phyloP scores from a whole-genome alignment of 2,888 invertebrate species.

The Apodemia zela region DNA sequence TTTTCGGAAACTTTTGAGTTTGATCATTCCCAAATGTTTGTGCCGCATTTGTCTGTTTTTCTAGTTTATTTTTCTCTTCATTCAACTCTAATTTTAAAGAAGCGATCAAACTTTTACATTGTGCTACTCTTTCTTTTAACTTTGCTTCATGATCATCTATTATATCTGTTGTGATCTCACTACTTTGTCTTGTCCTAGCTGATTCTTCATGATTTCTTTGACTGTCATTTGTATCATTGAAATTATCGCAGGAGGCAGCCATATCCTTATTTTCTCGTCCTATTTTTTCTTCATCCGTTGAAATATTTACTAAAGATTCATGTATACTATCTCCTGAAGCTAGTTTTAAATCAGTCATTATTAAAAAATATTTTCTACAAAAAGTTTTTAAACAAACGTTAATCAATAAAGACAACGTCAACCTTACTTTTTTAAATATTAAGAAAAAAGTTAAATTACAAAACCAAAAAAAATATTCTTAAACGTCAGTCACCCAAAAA shows the following conservation, averaged over 20 bases:
- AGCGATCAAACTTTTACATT: constrained; percentile 62
- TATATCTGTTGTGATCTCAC: neutral
- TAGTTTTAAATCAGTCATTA: constrained; percentile 44
- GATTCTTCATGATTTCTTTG: neutral
- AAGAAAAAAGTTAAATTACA: neutral
- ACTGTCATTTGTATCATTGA: neutral
- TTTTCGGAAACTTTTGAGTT: neutral
- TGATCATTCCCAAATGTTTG: constrained; percentile 19
- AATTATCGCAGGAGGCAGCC: neutral
- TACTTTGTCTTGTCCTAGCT: neutral
- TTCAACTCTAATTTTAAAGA: constrained; percentile 60
- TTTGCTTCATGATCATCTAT: constrained; percentile 55
- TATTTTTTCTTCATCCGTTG: constrained; percentile 10
- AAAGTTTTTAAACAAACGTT: neutral
- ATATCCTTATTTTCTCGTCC: constrained; percentile 2
- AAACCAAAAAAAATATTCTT: neutral
- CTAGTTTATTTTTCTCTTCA: constrained; percentile 60
- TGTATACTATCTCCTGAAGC: constrained; percentile 51
- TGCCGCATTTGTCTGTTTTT: constrained; percentile 42
- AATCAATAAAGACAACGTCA: constrained; percentile 1
- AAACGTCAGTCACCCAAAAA: neutral
- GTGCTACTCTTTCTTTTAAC: constrained; percentile 60
- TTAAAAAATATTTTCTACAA: neutral
- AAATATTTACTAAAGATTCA: neutral
- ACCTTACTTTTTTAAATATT: neutral